Percentiles rank a stretch among this genome's conserved stretches.
phyloP scores from a whole-genome alignment of 1,140 invertebrate genomes.

The Drosophila dunni region DNA sequence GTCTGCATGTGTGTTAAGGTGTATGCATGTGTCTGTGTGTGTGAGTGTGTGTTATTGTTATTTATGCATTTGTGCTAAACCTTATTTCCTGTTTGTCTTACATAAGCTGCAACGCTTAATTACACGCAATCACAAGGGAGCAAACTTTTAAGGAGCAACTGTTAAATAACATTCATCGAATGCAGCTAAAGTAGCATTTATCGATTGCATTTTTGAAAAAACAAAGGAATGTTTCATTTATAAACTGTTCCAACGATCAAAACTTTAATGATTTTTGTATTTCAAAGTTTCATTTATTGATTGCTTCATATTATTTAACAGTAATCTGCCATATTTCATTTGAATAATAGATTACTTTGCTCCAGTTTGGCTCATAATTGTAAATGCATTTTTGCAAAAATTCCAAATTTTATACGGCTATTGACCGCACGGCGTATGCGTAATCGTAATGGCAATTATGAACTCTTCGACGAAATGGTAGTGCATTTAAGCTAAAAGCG shows the following conservation, averaged over 20 bases:
- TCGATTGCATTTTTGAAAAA: neutral
- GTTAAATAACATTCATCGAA: conserved; percentile 18
- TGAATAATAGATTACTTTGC: conserved; percentile 9
- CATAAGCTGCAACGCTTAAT: conserved; percentile 80
- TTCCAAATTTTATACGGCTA: conserved; percentile 35
- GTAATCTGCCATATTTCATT: neutral
- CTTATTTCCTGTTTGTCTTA: conserved; percentile 82
- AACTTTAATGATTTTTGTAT: too few species aligned
- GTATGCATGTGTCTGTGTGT: conserved; percentile 18
- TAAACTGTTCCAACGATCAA: neutral
- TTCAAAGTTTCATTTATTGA: conserved; percentile 1
- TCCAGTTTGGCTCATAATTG: conserved; percentile 10
- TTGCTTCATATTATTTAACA: conserved; percentile 2
- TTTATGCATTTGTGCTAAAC: conserved; percentile 79
- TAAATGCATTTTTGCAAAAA: conserved; percentile 23
- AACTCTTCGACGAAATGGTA: conserved; percentile 53
- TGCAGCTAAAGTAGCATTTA: neutral
- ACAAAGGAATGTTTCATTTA: neutral
- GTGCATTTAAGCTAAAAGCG: conserved; percentile 78
- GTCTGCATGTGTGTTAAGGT: conserved; percentile 13
- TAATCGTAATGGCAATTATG: conserved; percentile 78
- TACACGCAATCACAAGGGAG: conserved; percentile 60
- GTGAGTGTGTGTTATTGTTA: conserved; percentile 62
- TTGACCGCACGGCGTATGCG: conserved; percentile 69
- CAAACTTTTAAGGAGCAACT: neutral